Evolutionary conservation across 2,113 vertebrate genomes (phyloP).

Genomic region (Monarcha castaneiventris): DNA sequence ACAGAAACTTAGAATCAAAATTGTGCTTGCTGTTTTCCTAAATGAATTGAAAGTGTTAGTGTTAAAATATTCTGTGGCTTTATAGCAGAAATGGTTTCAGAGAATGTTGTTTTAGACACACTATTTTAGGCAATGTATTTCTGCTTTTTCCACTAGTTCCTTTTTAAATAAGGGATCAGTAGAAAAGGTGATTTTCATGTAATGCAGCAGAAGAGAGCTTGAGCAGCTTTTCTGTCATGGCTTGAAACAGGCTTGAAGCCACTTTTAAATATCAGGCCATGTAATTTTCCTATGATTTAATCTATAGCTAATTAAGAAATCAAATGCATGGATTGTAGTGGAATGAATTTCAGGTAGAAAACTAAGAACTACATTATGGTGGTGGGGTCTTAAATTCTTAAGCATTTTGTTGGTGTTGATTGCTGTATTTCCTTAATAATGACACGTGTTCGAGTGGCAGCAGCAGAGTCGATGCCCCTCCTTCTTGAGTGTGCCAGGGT

Average conservation of each 20-base stretch:
- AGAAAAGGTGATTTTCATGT: neutral
- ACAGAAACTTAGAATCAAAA: neutral
- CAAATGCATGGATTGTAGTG: neutral
- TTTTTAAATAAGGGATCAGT: neutral
- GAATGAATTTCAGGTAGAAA: neutral
- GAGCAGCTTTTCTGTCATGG: neutral
- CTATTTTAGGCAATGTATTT: neutral
- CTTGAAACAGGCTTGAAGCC: neutral
- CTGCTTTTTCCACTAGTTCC: neutral
- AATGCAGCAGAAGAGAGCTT: neutral
- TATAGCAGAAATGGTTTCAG: neutral
- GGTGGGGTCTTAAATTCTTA: neutral
- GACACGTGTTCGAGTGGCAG: slow-evolving; percentile 91
- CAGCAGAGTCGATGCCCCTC: slow-evolving; percentile 96
- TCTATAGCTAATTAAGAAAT: neutral
- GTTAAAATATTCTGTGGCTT: neutral
- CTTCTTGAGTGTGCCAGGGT: slow-evolving; percentile 93
- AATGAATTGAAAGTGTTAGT: neutral
- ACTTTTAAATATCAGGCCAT: neutral
- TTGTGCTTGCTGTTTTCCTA: neutral
- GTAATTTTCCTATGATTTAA: neutral
- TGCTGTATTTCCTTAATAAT: slow-evolving; percentile 75
- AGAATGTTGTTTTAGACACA: neutral
- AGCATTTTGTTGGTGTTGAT: neutral
- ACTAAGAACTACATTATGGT: neutral